These are phyloP conservation scores for Thysanoteuthis rhombus DNA, from an alignment of 2,888 invertebrate species.

Conservation along the genomic window DNA sequence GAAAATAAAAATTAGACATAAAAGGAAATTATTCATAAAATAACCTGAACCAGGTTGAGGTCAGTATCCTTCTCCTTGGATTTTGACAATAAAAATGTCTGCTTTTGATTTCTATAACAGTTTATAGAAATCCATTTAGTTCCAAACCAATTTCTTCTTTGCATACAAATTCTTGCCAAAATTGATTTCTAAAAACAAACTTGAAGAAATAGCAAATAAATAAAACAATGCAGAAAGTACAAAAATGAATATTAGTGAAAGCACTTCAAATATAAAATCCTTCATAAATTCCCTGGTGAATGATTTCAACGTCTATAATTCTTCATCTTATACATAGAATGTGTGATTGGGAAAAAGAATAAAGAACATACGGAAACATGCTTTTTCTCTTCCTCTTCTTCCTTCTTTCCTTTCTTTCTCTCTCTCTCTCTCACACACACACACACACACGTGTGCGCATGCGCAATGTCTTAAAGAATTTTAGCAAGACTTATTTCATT, in stretches of 20 bases:
- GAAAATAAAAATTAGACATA: too few species aligned
- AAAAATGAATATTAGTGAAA: neutral
- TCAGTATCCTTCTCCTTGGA: neutral
- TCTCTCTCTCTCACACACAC: neutral
- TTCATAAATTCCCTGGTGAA: neutral
- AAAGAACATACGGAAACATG: neutral
- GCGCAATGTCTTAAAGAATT: neutral
- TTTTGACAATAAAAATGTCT: neutral
- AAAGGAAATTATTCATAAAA: too few species aligned
- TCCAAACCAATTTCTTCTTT: neutral
- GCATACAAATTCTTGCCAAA: neutral
- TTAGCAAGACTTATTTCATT: neutral
- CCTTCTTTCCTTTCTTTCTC: neutral
- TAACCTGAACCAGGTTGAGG: neutral
- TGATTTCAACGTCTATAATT: neutral
- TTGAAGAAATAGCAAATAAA: neutral
- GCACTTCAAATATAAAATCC: neutral
- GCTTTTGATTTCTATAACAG: neutral
- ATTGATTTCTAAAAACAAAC: neutral
- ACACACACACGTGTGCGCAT: neutral
- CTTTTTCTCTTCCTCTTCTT: neutral
- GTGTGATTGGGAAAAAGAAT: neutral
- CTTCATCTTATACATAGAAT: neutral
- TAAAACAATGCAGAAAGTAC: neutral
- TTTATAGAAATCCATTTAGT: conserved; percentile 12